A percentile compares a stretch with the other conserved stretches of the same genome.
Evolutionary conservation across 2,797 vertebrate species (phyloP).

Genomic region (Lagodon rhomboides): DNA sequence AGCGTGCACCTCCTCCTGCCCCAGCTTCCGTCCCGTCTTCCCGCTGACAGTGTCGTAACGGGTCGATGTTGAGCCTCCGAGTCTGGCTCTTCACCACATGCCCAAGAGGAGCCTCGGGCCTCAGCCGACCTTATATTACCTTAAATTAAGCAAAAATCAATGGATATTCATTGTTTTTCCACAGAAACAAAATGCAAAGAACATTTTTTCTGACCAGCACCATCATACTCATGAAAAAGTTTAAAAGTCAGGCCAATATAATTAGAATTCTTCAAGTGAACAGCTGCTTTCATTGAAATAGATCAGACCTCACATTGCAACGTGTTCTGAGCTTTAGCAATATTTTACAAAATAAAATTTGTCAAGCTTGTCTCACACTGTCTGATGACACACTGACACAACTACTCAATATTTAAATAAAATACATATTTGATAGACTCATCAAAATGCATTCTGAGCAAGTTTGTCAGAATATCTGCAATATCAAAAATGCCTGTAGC

Average conservation of each 20-base stretch:
- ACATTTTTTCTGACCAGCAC: background rate
- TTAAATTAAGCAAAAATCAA: slow-evolving; percentile 2
- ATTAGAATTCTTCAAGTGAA: background rate
- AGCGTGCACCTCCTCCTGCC: background rate
- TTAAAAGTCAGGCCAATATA: background rate
- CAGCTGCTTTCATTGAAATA: background rate
- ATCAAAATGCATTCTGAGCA: background rate
- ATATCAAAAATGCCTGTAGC: background rate
- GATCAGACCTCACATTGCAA: background rate
- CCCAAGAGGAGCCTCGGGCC: background rate
- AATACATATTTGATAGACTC: slow-evolving; percentile 6
- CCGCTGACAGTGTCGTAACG: background rate
- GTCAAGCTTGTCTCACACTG: background rate
- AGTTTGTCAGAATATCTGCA: background rate
- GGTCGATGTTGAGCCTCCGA: background rate
- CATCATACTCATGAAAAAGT: background rate
- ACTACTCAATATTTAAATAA: background rate
- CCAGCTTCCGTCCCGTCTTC: background rate
- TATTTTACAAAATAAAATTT: background rate
- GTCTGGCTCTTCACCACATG: background rate
- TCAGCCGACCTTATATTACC: background rate
- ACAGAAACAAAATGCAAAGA: background rate
- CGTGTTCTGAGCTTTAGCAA: background rate
- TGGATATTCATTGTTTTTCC: background rate
- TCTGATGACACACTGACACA: background rate